Percentiles rank a stretch among this genome's conserved stretches.
These are phyloP conservation scores for Desoria tigrina DNA, from an alignment of 2,888 invertebrate species.

Conservation along the genomic window DNA sequence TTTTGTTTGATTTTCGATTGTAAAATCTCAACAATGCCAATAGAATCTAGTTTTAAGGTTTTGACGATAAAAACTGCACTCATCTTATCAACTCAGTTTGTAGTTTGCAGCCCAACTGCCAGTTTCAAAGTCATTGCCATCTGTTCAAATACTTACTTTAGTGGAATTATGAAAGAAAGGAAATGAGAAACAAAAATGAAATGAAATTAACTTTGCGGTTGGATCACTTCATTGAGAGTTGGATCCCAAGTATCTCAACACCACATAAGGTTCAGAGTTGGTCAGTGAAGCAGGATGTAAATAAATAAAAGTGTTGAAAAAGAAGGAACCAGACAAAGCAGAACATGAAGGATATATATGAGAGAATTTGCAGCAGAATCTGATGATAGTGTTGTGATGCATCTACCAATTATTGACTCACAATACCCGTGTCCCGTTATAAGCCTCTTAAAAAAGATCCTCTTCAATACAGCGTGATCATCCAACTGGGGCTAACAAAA, in stretches of 20 bases:
- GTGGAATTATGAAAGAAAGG: neutral
- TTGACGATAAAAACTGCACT: no score
- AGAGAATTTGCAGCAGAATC: no score
- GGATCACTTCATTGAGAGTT: neutral
- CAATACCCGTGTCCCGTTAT: constrained; percentile 28
- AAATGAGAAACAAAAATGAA: constrained; percentile 8
- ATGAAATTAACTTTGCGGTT: neutral
- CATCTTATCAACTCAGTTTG: no score
- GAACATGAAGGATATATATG: no score
- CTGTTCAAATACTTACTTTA: neutral
- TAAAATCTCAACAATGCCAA: no score
- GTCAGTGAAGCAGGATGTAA: neutral
- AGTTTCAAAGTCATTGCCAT: no score
- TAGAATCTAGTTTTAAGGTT: no score
- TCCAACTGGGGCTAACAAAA: constrained; percentile 22
- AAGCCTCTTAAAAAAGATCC: constrained; percentile 6
- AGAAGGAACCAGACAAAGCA: neutral
- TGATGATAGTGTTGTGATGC: neutral
- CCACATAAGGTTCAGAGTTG: neutral
- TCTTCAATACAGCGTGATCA: constrained; percentile 18
- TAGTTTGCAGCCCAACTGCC: no score
- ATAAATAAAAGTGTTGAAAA: constrained; percentile 1
- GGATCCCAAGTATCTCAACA: neutral
- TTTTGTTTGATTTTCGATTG: no score
- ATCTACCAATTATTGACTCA: constrained; percentile 1